A percentile compares a stretch with the other conserved stretches of the same genome.
phyloP scores from a whole-genome alignment of 1,140 invertebrate species.

The Notospermus geniculatus region DNA sequence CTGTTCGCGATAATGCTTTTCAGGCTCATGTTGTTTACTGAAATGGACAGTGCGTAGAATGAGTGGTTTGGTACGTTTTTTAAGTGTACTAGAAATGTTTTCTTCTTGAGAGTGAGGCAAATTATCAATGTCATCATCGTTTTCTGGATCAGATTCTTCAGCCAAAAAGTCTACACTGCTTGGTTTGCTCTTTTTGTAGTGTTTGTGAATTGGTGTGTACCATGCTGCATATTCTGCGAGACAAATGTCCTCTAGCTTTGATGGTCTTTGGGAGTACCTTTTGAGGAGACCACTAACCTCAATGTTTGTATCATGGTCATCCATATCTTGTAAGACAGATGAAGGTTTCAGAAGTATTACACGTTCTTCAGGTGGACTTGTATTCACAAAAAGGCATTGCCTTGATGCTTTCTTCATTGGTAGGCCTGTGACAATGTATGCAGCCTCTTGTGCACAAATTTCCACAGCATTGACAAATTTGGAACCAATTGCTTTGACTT shows the following conservation, averaged over 20 bases:
- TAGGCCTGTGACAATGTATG: constrained; percentile 25
- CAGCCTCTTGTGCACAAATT: constrained; percentile 26
- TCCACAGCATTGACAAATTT: constrained; percentile 26
- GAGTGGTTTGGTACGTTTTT: not conserved
- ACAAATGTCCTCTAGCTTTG: not conserved
- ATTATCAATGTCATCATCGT: no score
- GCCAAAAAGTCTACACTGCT: not conserved
- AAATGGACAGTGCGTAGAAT: constrained; percentile 21
- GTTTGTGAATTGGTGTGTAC: not conserved
- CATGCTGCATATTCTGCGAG: constrained; percentile 11
- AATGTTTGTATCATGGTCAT: constrained; percentile 7
- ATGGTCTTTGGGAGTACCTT: not conserved
- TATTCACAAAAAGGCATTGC: constrained; percentile 26
- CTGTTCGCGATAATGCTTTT: constrained; percentile 22
- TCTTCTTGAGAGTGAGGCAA: no score
- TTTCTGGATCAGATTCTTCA: no score
- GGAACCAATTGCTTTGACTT: constrained; percentile 24
- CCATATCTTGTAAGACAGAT: not conserved
- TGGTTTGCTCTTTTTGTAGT: not conserved
- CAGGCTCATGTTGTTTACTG: constrained; percentile 10
- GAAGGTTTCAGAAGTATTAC: constrained; percentile 25
- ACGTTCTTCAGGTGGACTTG: constrained; percentile 21
- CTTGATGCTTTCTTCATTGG: constrained; percentile 23
- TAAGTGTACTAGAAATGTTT: not conserved
- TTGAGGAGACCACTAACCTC: not conserved